Evolutionary conservation across 1,140 invertebrate genomes (phyloP).

Genomic region (Scaptomyza graminum): DNA sequence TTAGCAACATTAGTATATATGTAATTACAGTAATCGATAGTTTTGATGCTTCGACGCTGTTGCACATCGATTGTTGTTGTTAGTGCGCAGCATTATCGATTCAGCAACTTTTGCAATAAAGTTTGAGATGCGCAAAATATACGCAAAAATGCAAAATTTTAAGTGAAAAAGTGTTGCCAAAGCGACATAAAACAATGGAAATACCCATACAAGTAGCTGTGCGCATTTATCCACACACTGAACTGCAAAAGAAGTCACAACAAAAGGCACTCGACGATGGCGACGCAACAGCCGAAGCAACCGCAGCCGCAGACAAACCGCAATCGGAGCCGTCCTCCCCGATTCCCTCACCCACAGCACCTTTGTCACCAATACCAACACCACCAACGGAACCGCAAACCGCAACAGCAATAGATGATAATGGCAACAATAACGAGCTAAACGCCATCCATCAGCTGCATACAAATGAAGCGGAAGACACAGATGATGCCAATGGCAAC

Average conservation of each 20-base stretch:
- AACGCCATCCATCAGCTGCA: slow-evolving; percentile 19
- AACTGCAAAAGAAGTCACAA: slow-evolving; percentile 75
- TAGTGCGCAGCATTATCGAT: slow-evolving; percentile 50
- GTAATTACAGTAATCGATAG: background rate
- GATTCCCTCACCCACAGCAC: background rate
- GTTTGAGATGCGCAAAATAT: slow-evolving; percentile 47
- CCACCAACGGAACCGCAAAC: slow-evolving; percentile 75
- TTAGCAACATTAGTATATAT: too few relatives aligned
- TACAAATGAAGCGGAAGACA: slow-evolving; percentile 42
- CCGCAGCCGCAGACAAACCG: slow-evolving; percentile 77
- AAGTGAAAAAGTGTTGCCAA: slow-evolving; percentile 44
- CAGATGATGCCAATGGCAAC: slow-evolving; percentile 50
- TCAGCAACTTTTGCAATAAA: slow-evolving; percentile 34
- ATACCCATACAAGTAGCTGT: slow-evolving; percentile 87
- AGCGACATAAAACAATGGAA: slow-evolving; percentile 83
- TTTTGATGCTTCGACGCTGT: slow-evolving; percentile 8
- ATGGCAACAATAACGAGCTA: slow-evolving; percentile 44
- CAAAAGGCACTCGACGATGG: slow-evolving; percentile 17
- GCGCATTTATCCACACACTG: slow-evolving; percentile 84
- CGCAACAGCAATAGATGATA: slow-evolving; percentile 72
- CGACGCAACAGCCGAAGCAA: slow-evolving; percentile 84
- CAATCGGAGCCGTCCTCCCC: slow-evolving; percentile 21
- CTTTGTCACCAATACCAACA: background rate
- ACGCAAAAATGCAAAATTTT: slow-evolving; percentile 25
- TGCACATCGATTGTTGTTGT: slow-evolving; percentile 33